Base-by-base conservation (phyloP, 2,888 invertebrate species). In the Nesidiocoris tenuis region DNA sequence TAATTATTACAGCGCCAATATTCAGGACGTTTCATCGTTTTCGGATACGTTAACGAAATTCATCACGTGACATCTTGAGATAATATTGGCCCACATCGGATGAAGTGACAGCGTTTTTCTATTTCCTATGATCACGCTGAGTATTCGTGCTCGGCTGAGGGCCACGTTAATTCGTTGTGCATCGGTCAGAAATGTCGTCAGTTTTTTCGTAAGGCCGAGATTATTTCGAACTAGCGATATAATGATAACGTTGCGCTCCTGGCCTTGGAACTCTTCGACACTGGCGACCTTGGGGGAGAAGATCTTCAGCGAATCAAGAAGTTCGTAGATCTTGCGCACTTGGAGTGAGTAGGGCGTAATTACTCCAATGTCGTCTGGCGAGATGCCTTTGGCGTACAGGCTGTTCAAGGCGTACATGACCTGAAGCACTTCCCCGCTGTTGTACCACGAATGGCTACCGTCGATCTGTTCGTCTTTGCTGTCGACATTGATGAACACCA, bases 341-440 rank as follows among this genome's bases (percentile, higher is more conserved):
- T 98, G 98, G 83, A 94, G 94, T 77, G 91, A 85, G 82, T 98
- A 98, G 0, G 97, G 97, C 16, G 96, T 92, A 77, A 98, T 93
- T 75, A 98, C 90, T 1, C 97, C 98, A 81, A 98, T 88, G 80
- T 94, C 91, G 68, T 88, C 86, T 0, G 88, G 84, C 0, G 82
- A 82, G n/a, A 94, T 81, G 22, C 89, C 89, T 77, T 88, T 87
- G 79, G 81, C 80, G 64, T 91, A 91, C 0, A 96, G 84, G 80
- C 89, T 85, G 79, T 87, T 85, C 12, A 91, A 82, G 81, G 91
- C 91, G 72, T 86, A 84, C 78, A 89, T 86, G 0, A 89, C 87
- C 82, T 88, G 83, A 83, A 88, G 85, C 0, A 91, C 91, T 86
- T 98, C 97, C 78, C 90, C 88, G 0, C 91, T 90, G 85, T 98